Evolutionary conservation across 1,140 invertebrate genomes (phyloP), one percentile per base, ranked within the genome.

Genomic region (Achroia grisella): DNA sequence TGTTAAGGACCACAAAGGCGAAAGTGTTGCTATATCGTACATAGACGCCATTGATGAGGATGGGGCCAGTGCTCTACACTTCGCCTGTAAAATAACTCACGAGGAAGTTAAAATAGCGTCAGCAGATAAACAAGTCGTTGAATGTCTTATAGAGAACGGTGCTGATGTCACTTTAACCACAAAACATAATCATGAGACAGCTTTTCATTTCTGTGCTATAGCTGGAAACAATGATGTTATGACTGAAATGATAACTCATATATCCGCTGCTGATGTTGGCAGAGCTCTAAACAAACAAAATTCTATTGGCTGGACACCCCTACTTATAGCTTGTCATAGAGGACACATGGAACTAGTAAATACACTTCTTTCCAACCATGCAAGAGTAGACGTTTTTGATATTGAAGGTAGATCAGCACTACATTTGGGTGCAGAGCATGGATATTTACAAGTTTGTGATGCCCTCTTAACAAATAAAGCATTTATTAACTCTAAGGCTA

Each of bases 361-460:
- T 59, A 97, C 93, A 40, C 88, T 98, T 27, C 85, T 98, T 34
- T 88, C 92, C 13, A 96, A 97, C 74, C 95, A 98, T 79, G 98
- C 97, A 1, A 91, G 98, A 71, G 98, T 99, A 5, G 98, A 99
- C 83, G 97, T 99, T 0, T 99, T 99, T 80, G 98, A 99, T 76
- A 92, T 93, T 52, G 97, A 98, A 80, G 97, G 97, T 8, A 89
- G 97, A 62, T 97, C 97, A 0, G 97, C 97, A 0, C 87, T 99
- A 31, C 98, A 99, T 84, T 87, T 99, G 47, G 97, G 97, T 0
- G 96, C 97, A 1, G 97, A 99, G 70, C 93, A 93, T 62, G 98
- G 98, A 0, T 98, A 95, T 71, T 81, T 94, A 32, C 90, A 97
- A 81, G 95, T 99, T 0, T 98, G 97, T 69, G 96, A 99, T 77